These are phyloP conservation scores for Procambarus clarkii DNA, from an alignment of 1,140 invertebrate genomes.

Conservation along the genomic window DNA sequence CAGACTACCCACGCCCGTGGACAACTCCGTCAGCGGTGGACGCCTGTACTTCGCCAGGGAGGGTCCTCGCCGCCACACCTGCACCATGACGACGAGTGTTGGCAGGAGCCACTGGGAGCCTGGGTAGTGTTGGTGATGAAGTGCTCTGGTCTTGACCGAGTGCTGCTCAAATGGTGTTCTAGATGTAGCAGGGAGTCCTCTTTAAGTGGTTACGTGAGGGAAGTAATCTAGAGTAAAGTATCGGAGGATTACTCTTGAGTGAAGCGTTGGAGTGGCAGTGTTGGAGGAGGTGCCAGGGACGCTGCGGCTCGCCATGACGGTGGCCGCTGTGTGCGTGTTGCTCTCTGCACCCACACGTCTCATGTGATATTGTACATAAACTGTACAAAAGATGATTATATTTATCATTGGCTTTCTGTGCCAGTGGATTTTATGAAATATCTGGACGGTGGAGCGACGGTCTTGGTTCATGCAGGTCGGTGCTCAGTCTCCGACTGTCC, in stretches of 20 bases:
- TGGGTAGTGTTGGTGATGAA: background rate
- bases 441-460: no score
- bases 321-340: background rate
- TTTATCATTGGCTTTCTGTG: conserved; percentile 36
- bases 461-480: no score
- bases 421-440: background rate
- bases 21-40: background rate
- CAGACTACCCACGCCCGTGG: background rate
- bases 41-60: background rate
- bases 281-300: background rate
- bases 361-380: conserved; percentile 32
- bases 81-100: background rate
- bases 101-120: background rate
- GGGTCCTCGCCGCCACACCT: no score
- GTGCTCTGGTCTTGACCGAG: background rate
- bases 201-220: background rate
- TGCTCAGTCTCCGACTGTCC: no score
- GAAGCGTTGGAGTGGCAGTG: background rate
- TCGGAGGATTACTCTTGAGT: background rate
- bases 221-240: background rate
- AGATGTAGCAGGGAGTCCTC: background rate
- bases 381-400: conserved; percentile 39
- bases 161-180: background rate
- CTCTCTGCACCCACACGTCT: background rate
- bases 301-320: conserved; percentile 27